Base-by-base conservation (phyloP, 2,797 vertebrate species). In the Poecilia velifera region DNA sequence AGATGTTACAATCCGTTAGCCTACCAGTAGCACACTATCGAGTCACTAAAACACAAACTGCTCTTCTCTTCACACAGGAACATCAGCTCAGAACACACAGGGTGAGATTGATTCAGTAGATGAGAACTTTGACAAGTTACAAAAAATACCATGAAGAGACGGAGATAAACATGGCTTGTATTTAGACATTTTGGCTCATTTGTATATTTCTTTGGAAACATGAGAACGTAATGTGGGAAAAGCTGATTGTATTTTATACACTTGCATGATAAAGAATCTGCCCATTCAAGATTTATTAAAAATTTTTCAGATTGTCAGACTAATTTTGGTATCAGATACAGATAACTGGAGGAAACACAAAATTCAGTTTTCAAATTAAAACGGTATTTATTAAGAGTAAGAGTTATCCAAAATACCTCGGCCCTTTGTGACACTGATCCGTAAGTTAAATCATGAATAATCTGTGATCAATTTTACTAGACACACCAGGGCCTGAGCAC, bases 11-110 rank as follows among this genome's bases (percentile, higher is more conserved):
- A 85, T 85, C 84, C 78, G 22, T 77, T 1, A 89, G 81, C 80
- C 86, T 87, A 55, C 84, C 83, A 87, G 83, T 73, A 84, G 82
- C 86, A 91, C 76, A 82, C 49, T 22, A 76, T 73, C 47, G 9
- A 20, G 1, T 39, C 4, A 2, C 12, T 43, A 4, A 68, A 12
- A 12, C 39, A 25, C 39, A 43, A 68, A 25, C 66, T 39, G 34
- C 10, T 39, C 16, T 25, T 64, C 39, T n/a, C 22, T 41, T 13
- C 36, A 41, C 20, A 43, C 4, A 36, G 34, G 34, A 64, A 22
- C 36, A 66, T 34, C 34, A 18, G 59, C 12, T 34, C 31, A 31
- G 28, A 31, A 59, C 57, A 16, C 25, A 12, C 6, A 34, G 6
- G 1, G 12, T 14, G 14, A 36, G 31, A 18, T 10, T 10, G 3